phyloP scores from a whole-genome alignment of 2,888 invertebrate species.

The Acheta domesticus region DNA sequence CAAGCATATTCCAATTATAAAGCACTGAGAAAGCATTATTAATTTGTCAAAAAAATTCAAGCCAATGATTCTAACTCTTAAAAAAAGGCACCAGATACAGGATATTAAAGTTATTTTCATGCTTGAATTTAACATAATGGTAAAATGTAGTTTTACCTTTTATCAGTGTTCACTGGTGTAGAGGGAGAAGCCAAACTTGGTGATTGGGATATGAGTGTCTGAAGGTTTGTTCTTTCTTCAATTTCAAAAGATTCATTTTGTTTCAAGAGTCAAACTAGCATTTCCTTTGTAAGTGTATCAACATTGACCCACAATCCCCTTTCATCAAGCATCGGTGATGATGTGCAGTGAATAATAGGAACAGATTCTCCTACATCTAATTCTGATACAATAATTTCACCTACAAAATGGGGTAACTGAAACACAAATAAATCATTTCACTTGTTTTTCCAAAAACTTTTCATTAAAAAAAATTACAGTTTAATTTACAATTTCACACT shows the following conservation, averaged over 20 bases:
- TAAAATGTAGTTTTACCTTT: conserved; percentile 22
- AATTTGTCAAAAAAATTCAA: too few species aligned
- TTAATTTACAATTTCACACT: too few species aligned
- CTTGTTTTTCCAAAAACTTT: background rate
- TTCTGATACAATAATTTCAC: conserved; percentile 72
- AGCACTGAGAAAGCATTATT: too few species aligned
- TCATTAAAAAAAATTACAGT: background rate
- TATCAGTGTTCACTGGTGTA: conserved; percentile 19
- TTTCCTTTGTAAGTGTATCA: conserved; percentile 72
- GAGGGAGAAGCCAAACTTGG: background rate
- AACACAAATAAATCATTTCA: conserved; percentile 33
- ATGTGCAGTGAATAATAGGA: conserved; percentile 61
- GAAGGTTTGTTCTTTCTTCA: conserved; percentile 45
- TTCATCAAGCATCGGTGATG: conserved; percentile 68
- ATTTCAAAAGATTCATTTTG: conserved; percentile 77
- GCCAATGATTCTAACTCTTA: too few species aligned
- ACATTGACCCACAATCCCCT: conserved; percentile 87
- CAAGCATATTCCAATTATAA: too few species aligned
- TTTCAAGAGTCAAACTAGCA: conserved; percentile 77
- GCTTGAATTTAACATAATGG: too few species aligned
- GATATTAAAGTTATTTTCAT: too few species aligned
- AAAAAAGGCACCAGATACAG: too few species aligned
- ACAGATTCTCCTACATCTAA: conserved; percentile 68
- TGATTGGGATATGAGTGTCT: background rate
- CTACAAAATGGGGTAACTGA: conserved; percentile 81